Conservation (phyloP, 2,113 vertebrate genomes). For the Lampris incognitus region DNA sequence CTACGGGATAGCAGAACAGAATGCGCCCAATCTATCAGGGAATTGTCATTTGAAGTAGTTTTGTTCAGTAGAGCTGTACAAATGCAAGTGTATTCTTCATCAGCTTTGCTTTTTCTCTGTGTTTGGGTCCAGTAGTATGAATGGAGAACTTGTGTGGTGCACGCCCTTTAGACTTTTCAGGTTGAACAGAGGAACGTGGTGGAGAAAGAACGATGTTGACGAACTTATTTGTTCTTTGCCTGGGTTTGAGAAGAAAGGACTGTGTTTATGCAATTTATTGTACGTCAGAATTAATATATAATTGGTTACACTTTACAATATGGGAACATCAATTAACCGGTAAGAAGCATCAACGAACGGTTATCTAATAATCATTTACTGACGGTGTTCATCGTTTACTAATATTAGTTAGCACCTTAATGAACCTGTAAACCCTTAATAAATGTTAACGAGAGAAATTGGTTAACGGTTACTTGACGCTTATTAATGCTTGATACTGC, state of each 20-base stretch:
- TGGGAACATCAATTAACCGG: too few relatives aligned
- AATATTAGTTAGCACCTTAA: too few relatives aligned
- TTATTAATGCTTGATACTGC: too few relatives aligned
- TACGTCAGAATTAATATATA: constrained; percentile 61
- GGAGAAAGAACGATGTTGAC: constrained; percentile 25
- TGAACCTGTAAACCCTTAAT: too few relatives aligned
- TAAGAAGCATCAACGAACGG: too few relatives aligned
- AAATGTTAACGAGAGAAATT: too few relatives aligned
- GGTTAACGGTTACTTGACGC: too few relatives aligned
- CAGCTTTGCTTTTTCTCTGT: constrained; percentile 34
- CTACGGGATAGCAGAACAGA: constrained; percentile 43
- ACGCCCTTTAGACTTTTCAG: constrained; percentile 73
- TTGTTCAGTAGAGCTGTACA: constrained; percentile 43
- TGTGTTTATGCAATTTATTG: constrained; percentile 80
- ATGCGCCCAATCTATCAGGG: constrained; percentile 71
- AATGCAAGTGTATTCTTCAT: constrained; percentile 57
- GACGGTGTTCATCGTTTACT: too few relatives aligned
- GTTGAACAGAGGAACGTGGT: constrained; percentile 66
- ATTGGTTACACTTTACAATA: constrained; percentile 9
- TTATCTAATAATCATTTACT: too few relatives aligned
- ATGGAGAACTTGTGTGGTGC: constrained; percentile 8
- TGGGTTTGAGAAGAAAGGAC: constrained; percentile 47
- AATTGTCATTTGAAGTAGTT: constrained; percentile 56
- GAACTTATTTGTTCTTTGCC: constrained; percentile 42
- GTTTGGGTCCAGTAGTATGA: constrained; percentile 41